Conservation (phyloP, 2,888 invertebrate species). For the Himalopsyche kuldschensis region DNA sequence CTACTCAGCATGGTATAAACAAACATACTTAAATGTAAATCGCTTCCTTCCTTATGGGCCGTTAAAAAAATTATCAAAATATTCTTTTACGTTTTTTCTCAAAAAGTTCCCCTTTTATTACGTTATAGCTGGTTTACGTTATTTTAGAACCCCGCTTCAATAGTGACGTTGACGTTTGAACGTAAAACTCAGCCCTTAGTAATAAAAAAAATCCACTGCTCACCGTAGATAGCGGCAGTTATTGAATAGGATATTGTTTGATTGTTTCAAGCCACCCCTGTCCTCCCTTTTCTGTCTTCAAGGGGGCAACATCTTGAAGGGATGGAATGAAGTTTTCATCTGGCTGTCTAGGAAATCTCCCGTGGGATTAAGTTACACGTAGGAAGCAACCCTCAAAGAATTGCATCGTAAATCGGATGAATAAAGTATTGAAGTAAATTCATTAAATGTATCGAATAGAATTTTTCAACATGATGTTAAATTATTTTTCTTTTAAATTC, state of each 20-base stretch:
- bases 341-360: neutral
- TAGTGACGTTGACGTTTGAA: neutral
- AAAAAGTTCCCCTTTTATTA: neutral
- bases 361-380: neutral
- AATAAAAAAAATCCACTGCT: neutral
- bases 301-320: neutral
- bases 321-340: neutral
- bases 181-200: neutral
- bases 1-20: too few relatives aligned
- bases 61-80: too few relatives aligned
- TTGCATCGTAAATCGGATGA: too few relatives aligned
- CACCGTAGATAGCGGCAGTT: neutral
- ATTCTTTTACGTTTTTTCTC: neutral
- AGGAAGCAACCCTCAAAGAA: too few relatives aligned
- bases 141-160: neutral
- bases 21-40: too few relatives aligned
- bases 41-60: too few relatives aligned
- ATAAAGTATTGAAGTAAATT: too few relatives aligned
- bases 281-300: neutral
- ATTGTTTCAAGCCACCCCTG: neutral
- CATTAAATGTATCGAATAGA: too few relatives aligned
- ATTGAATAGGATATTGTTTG: neutral
- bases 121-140: neutral
- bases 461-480: too few relatives aligned
- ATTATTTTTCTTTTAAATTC: too few relatives aligned